Base-by-base conservation (phyloP, 2,113 vertebrate species). In the Oryzias woworae region DNA sequence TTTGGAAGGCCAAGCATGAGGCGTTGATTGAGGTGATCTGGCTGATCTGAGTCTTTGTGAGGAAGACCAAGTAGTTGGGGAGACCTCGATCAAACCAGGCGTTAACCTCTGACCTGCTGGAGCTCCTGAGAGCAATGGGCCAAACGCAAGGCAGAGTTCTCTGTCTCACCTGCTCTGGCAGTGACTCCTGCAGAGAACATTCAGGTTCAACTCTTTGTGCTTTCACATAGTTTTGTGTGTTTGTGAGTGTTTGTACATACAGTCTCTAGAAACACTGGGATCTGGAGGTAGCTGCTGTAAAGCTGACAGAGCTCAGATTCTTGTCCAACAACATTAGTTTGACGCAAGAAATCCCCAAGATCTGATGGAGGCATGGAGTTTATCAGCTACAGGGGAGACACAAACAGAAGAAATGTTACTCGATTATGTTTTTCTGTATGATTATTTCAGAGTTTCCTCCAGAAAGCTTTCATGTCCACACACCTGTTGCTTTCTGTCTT, bases 1-100 rank as follows among this genome's bases (percentile, higher is more conserved):
- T 88, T 26, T 77, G 77, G 83, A 92, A 93, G 53, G 86, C 78
- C 14, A 84, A 10, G 46, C 92, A 92, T 62, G 85, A 81, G 45
- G 88, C 51, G 47, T 62, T 79, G 31, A 56, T 12, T 15, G 85
- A 84, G 48, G n/a, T 17, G 0, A 5, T 17, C 36, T 86, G 72
- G 64, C 53, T 69, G 73, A 92, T 78, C 58, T 91, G 69, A 31
- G 47, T 70, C 73, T 74, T 86, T 17, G 64, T 87, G 76, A 93
- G 86, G 72, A 86, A 88, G 13, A 1, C 41, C 75, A 90, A n/a
- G 80, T 92, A 92, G 48, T 65, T 66, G 0, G 1, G 26, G 18
- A 91, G 85, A 1, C 69, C 7, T 6, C 0, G 64, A 53, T 86
- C 71, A 62, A 93, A 92, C 89, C 91, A 91, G 41, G 48, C 45